These are phyloP conservation scores for Euura lappo DNA, from an alignment of 1,140 invertebrate species.

Conservation along the genomic window DNA sequence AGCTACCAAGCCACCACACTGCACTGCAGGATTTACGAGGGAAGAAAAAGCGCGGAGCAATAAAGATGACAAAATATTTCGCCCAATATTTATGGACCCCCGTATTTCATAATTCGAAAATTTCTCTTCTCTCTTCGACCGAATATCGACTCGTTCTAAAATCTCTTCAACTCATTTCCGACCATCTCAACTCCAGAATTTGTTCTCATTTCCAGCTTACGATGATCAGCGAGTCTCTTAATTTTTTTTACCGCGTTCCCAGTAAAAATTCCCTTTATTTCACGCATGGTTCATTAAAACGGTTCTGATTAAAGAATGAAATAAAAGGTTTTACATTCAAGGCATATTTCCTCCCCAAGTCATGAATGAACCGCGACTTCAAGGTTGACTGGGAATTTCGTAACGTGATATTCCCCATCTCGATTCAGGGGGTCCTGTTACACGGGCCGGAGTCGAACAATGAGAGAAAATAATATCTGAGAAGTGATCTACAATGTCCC, in stretches of 20 bases:
- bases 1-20: slow-evolving; percentile 29
- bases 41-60: slow-evolving; percentile 45
- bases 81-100: slow-evolving; percentile 47
- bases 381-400: neutral
- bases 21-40: slow-evolving; percentile 48
- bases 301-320: neutral
- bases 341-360: neutral
- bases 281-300: no score
- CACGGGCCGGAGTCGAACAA: neutral
- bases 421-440: neutral
- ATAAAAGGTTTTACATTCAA: neutral
- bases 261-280: no score
- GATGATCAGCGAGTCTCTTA: no score
- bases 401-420: slow-evolving; percentile 1
- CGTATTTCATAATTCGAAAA: slow-evolving; percentile 9
- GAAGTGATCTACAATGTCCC: slow-evolving; percentile 10
- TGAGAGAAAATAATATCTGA: neutral
- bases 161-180: no score
- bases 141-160: no score
- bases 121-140: neutral
- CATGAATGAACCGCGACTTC: neutral
- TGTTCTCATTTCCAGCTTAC: neutral
- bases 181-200: neutral
- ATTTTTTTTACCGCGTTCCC: no score
- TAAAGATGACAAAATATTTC: slow-evolving; percentile 59